Conservation (phyloP, 2,888 invertebrate genomes). For the Ormyrus thymus region DNA sequence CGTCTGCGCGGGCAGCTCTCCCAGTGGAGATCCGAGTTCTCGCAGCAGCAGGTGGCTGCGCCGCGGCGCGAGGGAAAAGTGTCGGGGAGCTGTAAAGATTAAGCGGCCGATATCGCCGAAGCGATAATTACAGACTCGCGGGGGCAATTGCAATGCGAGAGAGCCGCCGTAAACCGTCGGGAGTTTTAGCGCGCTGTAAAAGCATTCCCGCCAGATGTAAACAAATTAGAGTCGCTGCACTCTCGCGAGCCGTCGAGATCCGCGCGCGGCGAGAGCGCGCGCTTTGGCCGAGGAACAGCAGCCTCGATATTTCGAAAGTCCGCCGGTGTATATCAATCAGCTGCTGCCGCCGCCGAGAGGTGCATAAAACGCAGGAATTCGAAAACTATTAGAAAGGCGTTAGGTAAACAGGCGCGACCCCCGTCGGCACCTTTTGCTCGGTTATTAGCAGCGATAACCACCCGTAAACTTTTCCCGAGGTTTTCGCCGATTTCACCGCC, state of each 20-base stretch:
- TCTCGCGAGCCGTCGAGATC: neutral
- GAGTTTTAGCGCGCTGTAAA: too few relatives aligned
- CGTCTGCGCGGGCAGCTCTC: too few relatives aligned
- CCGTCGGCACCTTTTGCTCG: neutral
- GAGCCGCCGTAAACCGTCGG: too few relatives aligned
- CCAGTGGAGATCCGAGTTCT: too few relatives aligned
- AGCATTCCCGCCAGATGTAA: neutral
- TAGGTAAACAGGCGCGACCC: neutral
- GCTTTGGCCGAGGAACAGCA: too few relatives aligned
- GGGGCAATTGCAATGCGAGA: too few relatives aligned
- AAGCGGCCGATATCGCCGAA: too few relatives aligned
- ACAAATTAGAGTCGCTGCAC: slow-evolving; percentile 11
- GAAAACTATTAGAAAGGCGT: neutral
- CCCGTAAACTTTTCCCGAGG: neutral
- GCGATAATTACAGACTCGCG: too few relatives aligned
- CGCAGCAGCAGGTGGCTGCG: neutral
- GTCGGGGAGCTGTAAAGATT: neutral
- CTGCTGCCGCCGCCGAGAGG: neutral
- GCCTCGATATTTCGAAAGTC: neutral
- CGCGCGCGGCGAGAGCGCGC: too few relatives aligned
- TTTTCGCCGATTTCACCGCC: slow-evolving; percentile 8
- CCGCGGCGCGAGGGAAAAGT: neutral
- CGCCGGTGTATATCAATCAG: neutral
- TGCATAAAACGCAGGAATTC: neutral
- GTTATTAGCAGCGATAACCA: neutral